Conservation (phyloP, 2,113 vertebrate genomes). For the Ochotona princeps region DNA sequence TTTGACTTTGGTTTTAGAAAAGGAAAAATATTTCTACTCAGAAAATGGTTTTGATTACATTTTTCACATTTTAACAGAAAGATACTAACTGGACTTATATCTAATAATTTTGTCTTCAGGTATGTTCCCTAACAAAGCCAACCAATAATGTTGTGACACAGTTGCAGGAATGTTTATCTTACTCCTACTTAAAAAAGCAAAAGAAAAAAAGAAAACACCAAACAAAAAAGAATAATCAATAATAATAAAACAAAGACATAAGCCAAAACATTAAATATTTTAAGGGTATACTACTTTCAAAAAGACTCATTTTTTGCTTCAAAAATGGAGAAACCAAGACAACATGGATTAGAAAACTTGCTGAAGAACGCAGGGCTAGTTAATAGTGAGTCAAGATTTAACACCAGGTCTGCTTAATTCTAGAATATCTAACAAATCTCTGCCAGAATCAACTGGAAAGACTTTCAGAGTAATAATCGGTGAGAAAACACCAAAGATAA, state of each 20-base stretch:
- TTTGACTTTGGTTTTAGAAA: constrained; percentile 29
- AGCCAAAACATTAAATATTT: background rate
- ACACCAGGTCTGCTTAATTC: background rate
- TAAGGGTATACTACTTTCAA: constrained; percentile 8
- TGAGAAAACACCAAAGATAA: background rate
- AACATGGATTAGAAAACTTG: background rate
- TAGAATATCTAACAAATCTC: background rate
- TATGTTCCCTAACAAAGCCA: constrained; percentile 29
- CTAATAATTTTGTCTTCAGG: constrained; percentile 13
- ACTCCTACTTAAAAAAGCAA: constrained; percentile 14
- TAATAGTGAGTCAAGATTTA: constrained; percentile 6
- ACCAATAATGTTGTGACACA: constrained; percentile 16
- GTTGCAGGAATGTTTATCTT: constrained; percentile 44
- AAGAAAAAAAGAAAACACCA: background rate
- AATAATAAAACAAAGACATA: background rate
- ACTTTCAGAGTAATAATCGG: background rate
- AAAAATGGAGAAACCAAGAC: background rate
- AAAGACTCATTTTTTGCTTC: background rate
- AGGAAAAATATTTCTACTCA: constrained; percentile 10
- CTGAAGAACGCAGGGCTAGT: background rate
- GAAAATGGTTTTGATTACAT: constrained; percentile 7
- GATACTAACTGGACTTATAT: constrained; percentile 24
- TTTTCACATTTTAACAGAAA: constrained; percentile 50
- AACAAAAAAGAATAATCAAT: background rate
- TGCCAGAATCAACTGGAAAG: constrained; percentile 12